Evolutionary conservation across 2,888 invertebrate species (phyloP), one percentile per base, ranked within the genome.

Genomic region (Sympetrum striolatum): DNA sequence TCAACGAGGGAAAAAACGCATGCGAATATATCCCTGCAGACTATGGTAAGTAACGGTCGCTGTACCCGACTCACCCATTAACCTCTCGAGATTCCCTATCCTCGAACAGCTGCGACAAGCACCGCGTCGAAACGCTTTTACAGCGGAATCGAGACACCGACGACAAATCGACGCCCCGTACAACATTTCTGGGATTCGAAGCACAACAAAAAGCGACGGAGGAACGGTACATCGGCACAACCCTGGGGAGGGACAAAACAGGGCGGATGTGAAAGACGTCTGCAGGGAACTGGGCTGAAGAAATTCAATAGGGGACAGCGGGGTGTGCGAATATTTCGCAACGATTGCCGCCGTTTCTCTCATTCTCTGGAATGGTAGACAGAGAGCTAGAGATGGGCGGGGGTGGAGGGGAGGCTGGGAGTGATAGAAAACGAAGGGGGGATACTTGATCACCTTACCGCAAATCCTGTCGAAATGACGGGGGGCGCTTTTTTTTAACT

Each of bases 401-500:
- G 0, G 22, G 81, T 3, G 39, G 39, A 18, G 22, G 18, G 8
- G 39, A 37, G 37, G 80, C 35, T 22, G 37, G 44, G 2, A 81
- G 8, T 3, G 60, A 60, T 18, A 25, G 64, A 22, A 25, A 64
- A 25, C 1, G 64, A 58, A 58, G 82, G 58, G 82, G 82, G 35
- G 82, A 82, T 58, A 82, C 82, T 60, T 82, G 82, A 82, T 82
- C 82, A 53, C 82, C 82, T 82, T 58, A 60, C 82, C 82, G 82
- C 82, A 82, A 58, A 82, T 82, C 82, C 82, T 82, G 82, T 82
- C 82, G 82, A 82, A 82, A 82, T 31, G 58, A 82, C 31, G 35
- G 82, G 37, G 35, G 25, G 14, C 53, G 82, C 82, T 35, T 53
- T 35, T 53, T 48, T 58, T 18, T 53, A 22, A 8, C 53, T 82